Conservation (phyloP, 2,888 invertebrate species). For the Pyrgus malvae region DNA sequence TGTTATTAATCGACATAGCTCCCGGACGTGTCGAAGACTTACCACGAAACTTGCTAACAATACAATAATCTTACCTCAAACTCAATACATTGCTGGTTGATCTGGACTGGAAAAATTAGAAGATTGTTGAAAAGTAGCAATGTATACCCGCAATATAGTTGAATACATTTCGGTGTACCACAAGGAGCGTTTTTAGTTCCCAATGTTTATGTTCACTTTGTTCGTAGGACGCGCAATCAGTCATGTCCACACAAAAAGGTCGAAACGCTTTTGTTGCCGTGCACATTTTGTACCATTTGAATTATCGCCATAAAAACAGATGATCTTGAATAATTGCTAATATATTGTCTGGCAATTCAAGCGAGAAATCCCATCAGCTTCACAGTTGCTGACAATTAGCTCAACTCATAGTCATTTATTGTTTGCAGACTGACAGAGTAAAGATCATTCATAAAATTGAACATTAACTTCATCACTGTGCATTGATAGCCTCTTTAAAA, state of each 20-base stretch:
- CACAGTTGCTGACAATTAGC: conserved; percentile 17
- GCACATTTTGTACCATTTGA: conserved; percentile 50
- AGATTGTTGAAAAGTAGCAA: conserved; percentile 16
- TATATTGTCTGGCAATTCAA: conserved; percentile 29
- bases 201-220: conserved; percentile 71
- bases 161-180: not conserved
- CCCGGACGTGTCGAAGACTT: conserved; percentile 60
- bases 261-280: conserved; percentile 64
- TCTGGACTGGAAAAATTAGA: too few relatives aligned
- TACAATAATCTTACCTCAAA: conserved; percentile 1
- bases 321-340: conserved; percentile 38
- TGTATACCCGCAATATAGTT: conserved; percentile 20
- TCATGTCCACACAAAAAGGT: conserved; percentile 71
- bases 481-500: conserved; percentile 4
- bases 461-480: not conserved
- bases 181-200: conserved; percentile 37
- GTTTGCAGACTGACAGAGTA: not conserved
- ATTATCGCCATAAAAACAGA: conserved; percentile 35
- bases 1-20: conserved; percentile 78
- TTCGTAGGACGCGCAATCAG: conserved; percentile 69
- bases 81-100: conserved; percentile 27
- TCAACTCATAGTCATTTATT: conserved; percentile 10
- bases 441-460: conserved; percentile 13
- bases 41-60: conserved; percentile 30
- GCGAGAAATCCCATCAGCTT: conserved; percentile 20